These are phyloP conservation scores for Actinernus sp. DNA, from an alignment of 92 coral and sea anemone species.

Conservation along the genomic window DNA sequence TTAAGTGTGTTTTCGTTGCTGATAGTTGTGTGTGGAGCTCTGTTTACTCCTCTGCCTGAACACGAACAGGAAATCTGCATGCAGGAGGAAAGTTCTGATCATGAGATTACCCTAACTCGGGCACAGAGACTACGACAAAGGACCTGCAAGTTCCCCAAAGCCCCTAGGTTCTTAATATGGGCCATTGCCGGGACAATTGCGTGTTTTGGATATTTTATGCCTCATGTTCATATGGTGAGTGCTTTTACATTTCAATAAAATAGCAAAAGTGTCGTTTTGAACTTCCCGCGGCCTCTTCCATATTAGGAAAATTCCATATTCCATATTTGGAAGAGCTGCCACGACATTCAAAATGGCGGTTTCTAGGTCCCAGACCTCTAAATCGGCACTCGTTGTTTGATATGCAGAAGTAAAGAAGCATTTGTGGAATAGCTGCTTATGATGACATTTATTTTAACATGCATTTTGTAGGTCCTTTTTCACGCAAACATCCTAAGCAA, in stretches of 20 bases:
- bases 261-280: neutral
- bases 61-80: conserved; percentile 6
- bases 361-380: too few relatives aligned
- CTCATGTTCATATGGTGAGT: conserved; percentile 95
- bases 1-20: conserved; percentile 78
- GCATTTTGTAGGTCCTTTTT: too few relatives aligned
- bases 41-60: conserved; percentile 79
- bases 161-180: conserved; percentile 86
- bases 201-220: conserved; percentile 94
- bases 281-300: too few relatives aligned
- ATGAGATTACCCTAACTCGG: conserved; percentile 2
- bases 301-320: too few relatives aligned
- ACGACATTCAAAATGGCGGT: too few relatives aligned
- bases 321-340: too few relatives aligned
- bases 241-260: neutral
- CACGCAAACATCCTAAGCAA: too few relatives aligned
- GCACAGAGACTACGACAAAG: conserved; percentile 2
- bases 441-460: too few relatives aligned
- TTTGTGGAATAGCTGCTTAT: too few relatives aligned
- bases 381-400: too few relatives aligned
- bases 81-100: conserved; percentile 16
- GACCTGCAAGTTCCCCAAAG: conserved; percentile 49
- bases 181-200: conserved; percentile 81
- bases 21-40: conserved; percentile 75
- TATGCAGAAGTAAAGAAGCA: neutral